Conservation (phyloP, 2,113 vertebrate genomes). For the Probosciger aterrimus region DNA sequence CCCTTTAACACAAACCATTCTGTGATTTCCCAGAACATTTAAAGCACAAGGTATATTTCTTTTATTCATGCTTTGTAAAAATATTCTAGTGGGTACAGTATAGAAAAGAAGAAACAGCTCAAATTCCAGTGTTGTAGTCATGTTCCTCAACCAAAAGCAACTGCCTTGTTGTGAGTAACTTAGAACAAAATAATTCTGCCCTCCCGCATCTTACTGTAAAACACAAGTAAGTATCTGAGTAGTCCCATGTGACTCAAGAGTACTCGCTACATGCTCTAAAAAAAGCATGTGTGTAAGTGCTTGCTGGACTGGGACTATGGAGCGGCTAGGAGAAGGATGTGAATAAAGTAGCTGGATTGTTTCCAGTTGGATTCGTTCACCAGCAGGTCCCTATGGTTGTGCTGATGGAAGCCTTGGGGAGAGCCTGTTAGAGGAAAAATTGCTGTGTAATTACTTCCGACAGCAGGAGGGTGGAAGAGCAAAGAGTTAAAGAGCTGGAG, state of each 20-base stretch:
- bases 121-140: rapidly evolving
- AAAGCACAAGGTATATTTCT: background rate
- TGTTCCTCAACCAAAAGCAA: background rate
- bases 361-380: background rate
- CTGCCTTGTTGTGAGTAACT: background rate
- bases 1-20: background rate
- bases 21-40: background rate
- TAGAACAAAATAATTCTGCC: background rate
- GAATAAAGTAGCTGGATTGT: background rate
- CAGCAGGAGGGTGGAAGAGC: background rate
- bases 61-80: background rate
- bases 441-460: conserved; percentile 1
- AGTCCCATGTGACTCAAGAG: background rate
- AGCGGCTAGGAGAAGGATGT: background rate
- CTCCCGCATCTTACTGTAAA: background rate
- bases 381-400: background rate
- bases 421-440: background rate
- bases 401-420: background rate
- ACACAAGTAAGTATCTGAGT: background rate
- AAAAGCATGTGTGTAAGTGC: background rate
- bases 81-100: no score
- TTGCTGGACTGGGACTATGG: background rate
- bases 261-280: background rate
- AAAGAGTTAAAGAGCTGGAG: background rate
- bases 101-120: background rate